Conservation (phyloP, 2,888 invertebrate genomes). For the Hydropsyche betteni region DNA sequence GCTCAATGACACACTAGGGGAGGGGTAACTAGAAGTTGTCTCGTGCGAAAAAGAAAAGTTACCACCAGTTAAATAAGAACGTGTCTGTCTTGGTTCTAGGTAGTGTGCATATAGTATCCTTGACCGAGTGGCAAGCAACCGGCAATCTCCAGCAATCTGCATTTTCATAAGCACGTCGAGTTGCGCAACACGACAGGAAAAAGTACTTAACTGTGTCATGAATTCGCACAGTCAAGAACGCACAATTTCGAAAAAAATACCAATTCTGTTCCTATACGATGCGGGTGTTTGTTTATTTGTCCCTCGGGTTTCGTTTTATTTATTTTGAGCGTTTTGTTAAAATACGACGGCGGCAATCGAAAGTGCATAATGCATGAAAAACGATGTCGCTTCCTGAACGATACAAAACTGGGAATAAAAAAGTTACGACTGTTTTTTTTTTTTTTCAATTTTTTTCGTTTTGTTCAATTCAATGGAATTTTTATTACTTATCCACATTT, state of each 20-base stretch:
- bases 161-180: constrained; percentile 36
- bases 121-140: constrained; percentile 39
- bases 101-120: constrained; percentile 33
- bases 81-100: background rate
- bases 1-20: too few relatives aligned
- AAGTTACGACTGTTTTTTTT: constrained; percentile 20
- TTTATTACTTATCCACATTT: constrained; percentile 38
- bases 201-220: constrained; percentile 34
- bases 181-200: constrained; percentile 37
- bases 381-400: constrained; percentile 36
- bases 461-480: constrained; percentile 35
- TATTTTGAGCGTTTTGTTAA: constrained; percentile 24
- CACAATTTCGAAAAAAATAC: background rate
- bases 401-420: constrained; percentile 36
- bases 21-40: too few relatives aligned
- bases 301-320: constrained; percentile 15
- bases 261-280: background rate
- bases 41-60: too few relatives aligned
- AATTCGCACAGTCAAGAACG: constrained; percentile 25
- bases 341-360: constrained; percentile 38
- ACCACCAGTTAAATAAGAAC: too few relatives aligned
- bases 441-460: constrained; percentile 11
- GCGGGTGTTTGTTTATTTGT: constrained; percentile 28
- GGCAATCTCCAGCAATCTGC: constrained; percentile 39
- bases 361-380: constrained; percentile 40